phyloP scores from a whole-genome alignment of 1,140 invertebrate species.

The honey bee (Apis mellifera) region Amel_HAv3.1 CM009936.2:4745001-4745500 shows the following conservation, averaged over 20 bases:
- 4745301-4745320: not conserved
- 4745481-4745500: not conserved
- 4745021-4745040: no score
- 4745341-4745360: not conserved
- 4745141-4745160: not conserved
- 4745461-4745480: not conserved
- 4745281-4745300: not conserved
- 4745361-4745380: not conserved
- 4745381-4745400: not conserved
- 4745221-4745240: not conserved
- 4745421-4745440: not conserved
- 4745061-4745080: no score
- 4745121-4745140: not conserved
- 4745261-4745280: not conserved
- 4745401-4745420: not conserved
- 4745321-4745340: not conserved
- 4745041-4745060: no score
- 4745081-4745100: no score
- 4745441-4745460: conserved; percentile 12
- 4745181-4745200: not conserved
- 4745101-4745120: no score
- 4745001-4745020: no score
- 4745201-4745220: not conserved
- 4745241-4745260: not conserved
- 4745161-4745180: not conserved